Evolutionary conservation across 2,113 vertebrate genomes (phyloP), one percentile per base, ranked within the genome.

Genomic region (Ginglymostoma cirratum): DNA sequence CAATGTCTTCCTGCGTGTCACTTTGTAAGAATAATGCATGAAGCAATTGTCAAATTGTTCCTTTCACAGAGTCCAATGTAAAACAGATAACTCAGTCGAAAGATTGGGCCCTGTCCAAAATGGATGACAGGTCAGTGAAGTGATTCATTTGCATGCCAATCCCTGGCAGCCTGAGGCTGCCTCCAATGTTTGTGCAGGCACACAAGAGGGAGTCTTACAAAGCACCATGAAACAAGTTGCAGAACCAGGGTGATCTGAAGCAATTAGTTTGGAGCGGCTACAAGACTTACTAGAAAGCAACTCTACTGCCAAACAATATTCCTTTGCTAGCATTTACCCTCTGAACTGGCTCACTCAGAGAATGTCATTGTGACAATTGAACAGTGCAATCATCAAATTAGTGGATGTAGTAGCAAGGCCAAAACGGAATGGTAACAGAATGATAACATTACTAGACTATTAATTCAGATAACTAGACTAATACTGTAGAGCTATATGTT

Each of bases 11-110:
- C 38, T 93, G 89, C 61, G 23, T 93, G 21, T 93, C 38, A 5
- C 89, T 38, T 67, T 93, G 34, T 66, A 67, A 66, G 34, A 93
- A 66, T 61, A 93, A 93, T 66, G 89, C 89, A 93, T 93, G 34
- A 67, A 65, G 65, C 89, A 42, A 93, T 93, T 93, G 89, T 93
- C 61, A 93, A 93, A 93, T 65, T 92, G 55, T 10, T 93, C 61
- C 89, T 93, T 67, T 67, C 89, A 38, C 66, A 66, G 34, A 67
- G 66, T 5, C 66, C 87, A 65, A 4, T 65, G 48, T n/a, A 34
- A 34, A 61, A 66, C 34, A 38, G 61, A 67, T 61, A 93, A 93
- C 5, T 93, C 61, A 93, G 34, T 34, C 15, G n/a, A 93, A 5
- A 93, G 23, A 19, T 93, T 93, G 89, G 55, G 38, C 55, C 27